A percentile compares a stretch with the other conserved stretches of the same genome.
Conservation (phyloP, 2,113 vertebrate genomes). For the Carollia perspicillata region DNA sequence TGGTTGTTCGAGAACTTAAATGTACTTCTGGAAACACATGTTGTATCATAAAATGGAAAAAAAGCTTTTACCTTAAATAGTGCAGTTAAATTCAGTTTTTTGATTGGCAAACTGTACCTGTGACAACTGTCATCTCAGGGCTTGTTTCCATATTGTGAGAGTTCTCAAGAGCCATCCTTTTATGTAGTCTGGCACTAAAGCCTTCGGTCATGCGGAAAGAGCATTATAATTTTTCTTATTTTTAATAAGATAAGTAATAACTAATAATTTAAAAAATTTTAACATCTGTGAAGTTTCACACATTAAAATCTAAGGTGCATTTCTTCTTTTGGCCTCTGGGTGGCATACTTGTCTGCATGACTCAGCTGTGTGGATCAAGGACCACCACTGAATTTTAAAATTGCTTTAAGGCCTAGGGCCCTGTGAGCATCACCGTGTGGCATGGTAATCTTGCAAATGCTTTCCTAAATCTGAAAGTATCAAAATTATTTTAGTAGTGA, state of each 20-base stretch:
- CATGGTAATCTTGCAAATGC: background rate
- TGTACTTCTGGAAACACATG: slow-evolving; percentile 51
- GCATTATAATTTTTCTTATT: background rate
- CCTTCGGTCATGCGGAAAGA: background rate
- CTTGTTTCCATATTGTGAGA: background rate
- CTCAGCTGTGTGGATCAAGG: background rate
- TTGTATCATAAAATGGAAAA: slow-evolving; percentile 38
- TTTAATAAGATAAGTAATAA: slow-evolving; percentile 11
- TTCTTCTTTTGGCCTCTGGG: slow-evolving; percentile 70
- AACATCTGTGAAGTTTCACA: background rate
- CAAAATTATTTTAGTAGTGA: background rate
- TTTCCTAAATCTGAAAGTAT: background rate
- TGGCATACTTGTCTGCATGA: slow-evolving; percentile 77
- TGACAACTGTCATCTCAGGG: background rate
- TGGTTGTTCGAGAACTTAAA: slow-evolving; percentile 35
- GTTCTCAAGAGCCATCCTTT: background rate
- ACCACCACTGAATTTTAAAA: background rate
- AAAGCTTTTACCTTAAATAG: slow-evolving; percentile 46
- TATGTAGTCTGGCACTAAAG: background rate
- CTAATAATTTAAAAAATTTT: background rate
- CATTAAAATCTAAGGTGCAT: background rate
- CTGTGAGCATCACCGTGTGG: background rate
- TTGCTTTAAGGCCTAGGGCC: no score
- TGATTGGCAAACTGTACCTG: slow-evolving; percentile 26
- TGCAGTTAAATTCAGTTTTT: slow-evolving; percentile 53